phyloP scores from a whole-genome alignment of 2,888 invertebrate species.

The Ypsolopha scabrella region DNA sequence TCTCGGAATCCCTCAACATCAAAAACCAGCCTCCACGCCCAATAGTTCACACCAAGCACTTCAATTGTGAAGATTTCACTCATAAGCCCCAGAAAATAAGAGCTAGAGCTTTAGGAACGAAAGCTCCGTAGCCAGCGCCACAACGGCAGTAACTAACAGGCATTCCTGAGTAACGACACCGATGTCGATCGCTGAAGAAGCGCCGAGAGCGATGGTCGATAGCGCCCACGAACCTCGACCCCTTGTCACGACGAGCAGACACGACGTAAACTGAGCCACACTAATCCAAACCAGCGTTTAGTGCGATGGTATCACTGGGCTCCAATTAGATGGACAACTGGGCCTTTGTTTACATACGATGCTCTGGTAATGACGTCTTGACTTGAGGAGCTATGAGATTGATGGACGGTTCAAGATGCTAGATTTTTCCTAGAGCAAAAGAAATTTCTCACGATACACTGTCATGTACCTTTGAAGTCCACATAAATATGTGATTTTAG shows the following conservation, averaged over 20 bases:
- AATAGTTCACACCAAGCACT: neutral
- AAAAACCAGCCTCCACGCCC: neutral
- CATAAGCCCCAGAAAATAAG: too few relatives aligned
- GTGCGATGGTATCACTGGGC: neutral
- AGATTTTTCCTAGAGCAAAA: too few relatives aligned
- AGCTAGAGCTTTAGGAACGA: too few relatives aligned
- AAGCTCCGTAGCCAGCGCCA: too few relatives aligned
- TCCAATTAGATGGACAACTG: neutral
- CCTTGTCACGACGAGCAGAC: neutral
- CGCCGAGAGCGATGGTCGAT: conserved; percentile 26
- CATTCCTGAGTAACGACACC: conserved; percentile 3
- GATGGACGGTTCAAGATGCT: too few relatives aligned
- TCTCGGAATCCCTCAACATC: neutral
- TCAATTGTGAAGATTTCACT: too few relatives aligned
- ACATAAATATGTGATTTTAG: too few relatives aligned
- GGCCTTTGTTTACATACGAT: too few relatives aligned
- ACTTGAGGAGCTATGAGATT: too few relatives aligned
- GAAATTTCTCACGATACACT: too few relatives aligned
- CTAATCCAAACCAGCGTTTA: neutral
- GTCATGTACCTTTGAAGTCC: too few relatives aligned
- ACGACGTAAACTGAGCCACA: neutral
- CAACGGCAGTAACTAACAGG: neutral
- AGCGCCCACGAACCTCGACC: conserved; percentile 16
- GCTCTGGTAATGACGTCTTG: neutral
- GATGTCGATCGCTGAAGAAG: neutral